Conservation (phyloP, 37 sponge, comb jelly and placozoan genomes). For the Chondrilla cf. caribensis region DNA sequence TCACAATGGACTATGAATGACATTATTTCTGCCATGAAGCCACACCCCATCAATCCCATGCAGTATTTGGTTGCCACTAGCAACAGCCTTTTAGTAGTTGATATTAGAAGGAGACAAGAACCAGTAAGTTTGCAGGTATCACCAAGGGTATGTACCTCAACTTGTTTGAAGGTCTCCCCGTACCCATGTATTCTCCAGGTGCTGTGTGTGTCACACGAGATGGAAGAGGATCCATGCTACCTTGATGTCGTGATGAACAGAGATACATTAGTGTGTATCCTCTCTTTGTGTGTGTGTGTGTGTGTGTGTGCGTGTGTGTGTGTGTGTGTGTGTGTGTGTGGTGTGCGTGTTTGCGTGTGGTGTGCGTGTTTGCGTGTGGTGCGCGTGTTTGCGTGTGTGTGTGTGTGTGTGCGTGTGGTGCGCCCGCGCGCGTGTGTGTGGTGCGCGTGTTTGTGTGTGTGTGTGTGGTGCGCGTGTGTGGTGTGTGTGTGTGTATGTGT, state of each 20-base stretch:
- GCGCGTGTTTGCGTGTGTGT: no score
- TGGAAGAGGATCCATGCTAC: neutral
- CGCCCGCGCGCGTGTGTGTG: no score
- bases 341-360: no score
- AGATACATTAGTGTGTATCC: neutral
- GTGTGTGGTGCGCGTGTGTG: no score
- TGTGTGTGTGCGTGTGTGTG: no score
- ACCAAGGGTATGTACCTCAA: neutral
- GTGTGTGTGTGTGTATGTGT: no score
- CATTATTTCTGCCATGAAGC: neutral
- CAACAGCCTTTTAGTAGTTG: neutral
- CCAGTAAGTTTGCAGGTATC: neutral
- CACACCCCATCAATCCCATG: slow-evolving; percentile 15
- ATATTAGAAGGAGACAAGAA: neutral
- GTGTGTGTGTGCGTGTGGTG: no score
- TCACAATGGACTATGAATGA: neutral
- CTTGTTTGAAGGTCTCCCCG: neutral
- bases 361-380: no score
- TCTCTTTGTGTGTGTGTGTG: no score
- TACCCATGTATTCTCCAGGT: neutral
- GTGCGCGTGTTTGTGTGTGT: no score
- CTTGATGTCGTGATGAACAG: neutral
- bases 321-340: no score
- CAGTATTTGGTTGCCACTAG: slow-evolving; percentile 1
- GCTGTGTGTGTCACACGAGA: neutral